These are phyloP conservation scores for Acrossocheilus wenchowensis DNA, from an alignment of 2,797 vertebrate genomes.

Conservation along the genomic window DNA sequence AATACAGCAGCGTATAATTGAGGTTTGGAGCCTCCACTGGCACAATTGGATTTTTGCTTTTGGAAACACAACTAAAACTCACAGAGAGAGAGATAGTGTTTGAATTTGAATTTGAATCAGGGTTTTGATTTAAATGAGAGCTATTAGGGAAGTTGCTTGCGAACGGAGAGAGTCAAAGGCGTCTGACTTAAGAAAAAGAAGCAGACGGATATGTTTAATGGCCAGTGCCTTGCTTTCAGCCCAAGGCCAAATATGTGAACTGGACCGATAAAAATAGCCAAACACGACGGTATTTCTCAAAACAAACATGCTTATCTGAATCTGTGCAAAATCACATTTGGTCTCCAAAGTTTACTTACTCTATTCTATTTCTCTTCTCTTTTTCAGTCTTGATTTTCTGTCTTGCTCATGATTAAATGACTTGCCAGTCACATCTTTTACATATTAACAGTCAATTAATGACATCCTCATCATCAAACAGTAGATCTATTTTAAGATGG, in stretches of 20 bases:
- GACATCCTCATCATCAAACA: neutral
- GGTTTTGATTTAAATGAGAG: neutral
- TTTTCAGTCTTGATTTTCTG: neutral
- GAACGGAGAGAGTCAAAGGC: neutral
- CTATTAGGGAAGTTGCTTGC: constrained; percentile 4
- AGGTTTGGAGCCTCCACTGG: constrained; percentile 24
- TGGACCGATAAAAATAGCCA: constrained; percentile 37
- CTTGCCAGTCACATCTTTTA: neutral
- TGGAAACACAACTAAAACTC: constrained; percentile 16
- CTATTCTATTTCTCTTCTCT: neutral
- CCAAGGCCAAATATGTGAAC: constrained; percentile 44
- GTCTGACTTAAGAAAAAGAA: constrained; percentile 13
- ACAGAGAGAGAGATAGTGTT: neutral
- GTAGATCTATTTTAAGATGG: neutral
- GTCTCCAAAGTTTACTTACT: neutral
- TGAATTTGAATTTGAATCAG: constrained; percentile 6
- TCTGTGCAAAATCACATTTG: constrained; percentile 31
- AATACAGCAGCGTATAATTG: constrained; percentile 30
- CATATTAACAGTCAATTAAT: neutral
- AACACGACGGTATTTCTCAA: constrained; percentile 15
- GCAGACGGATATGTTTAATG: constrained; percentile 52
- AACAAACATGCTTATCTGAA: constrained; percentile 30
- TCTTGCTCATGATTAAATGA: neutral
- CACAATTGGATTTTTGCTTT: constrained; percentile 39
- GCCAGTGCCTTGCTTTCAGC: constrained; percentile 29